phyloP scores from a whole-genome alignment of 2,797 vertebrate species.

The Rhynchotus rufescens region DNA sequence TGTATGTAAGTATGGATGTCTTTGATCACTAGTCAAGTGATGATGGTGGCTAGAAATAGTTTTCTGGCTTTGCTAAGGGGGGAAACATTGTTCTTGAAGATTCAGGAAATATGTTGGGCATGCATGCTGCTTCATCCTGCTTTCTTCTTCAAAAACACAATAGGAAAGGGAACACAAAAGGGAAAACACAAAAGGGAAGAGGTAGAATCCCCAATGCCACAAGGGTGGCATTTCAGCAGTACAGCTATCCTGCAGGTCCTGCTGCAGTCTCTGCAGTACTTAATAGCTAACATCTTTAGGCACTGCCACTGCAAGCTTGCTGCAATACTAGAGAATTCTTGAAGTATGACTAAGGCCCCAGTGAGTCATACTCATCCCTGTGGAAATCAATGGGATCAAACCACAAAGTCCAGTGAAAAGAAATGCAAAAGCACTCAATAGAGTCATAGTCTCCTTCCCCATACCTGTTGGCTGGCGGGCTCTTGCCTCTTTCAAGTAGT shows the following conservation, averaged over 20 bases:
- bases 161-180: background rate
- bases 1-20: background rate
- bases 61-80: background rate
- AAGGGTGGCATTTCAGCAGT: background rate
- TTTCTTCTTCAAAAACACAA: background rate
- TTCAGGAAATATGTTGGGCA: background rate
- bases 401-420: background rate
- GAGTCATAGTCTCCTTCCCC: background rate
- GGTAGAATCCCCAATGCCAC: background rate
- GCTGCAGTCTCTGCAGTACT: background rate
- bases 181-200: background rate
- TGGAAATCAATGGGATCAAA: background rate
- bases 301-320: background rate
- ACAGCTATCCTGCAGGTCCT: background rate
- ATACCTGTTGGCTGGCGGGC: constrained; percentile 95
- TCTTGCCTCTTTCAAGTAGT: constrained; percentile 97
- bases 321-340: background rate
- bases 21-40: background rate
- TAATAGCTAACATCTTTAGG: background rate
- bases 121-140: background rate
- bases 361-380: background rate
- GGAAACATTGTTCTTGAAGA: background rate
- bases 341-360: background rate
- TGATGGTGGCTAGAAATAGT: background rate
- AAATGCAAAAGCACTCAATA: background rate